Base-by-base conservation (phyloP, 2,113 vertebrate genomes). In the Micromys minutus region DNA sequence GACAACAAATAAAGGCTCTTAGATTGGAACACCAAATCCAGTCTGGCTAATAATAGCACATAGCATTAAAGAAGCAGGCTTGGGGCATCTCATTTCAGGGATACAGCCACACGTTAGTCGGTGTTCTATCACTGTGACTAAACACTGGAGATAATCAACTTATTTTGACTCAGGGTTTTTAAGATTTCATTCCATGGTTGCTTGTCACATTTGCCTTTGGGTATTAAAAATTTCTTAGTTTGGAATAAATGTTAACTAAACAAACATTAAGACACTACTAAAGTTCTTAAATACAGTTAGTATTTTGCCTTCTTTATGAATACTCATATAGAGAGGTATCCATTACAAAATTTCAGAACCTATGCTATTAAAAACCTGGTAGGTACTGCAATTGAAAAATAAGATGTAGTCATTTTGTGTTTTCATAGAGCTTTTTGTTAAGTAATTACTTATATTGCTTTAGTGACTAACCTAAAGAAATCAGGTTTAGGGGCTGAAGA, bases 401-500 rank as follows among this genome's bases (percentile, higher is more conserved):
- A 80, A 65, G 87, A 84, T 21, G 81, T 0, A 39, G 34, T 74
- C 45, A 55, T 74, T 72, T 61, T 79, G 15, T 74, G 24, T 67
- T 77, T 61, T 81, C 55, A 87, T 2, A 91, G 52, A 88, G 87
- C 31, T 77, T 71, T 57, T n/a, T 94, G 29, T 74, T 90, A 80
- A 83, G 69, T 91, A 75, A 88, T 24, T 87, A 26, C 31, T 47
- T 69, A 55, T 74, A 39, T 55, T 63, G 80, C 88, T 93, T 93
- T 87, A 96, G 63, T 34, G 72, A 93, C 24, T 59, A 75, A 47
- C 31, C 47, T 61, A 77, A 65, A 90, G 12, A 93, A 94, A 61
- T 0, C 39, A 69, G 50, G 76, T 55, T 88, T 89, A 89, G 19
- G 50, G 52, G 52, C 77, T 81, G 21, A 52, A 24, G 16, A 81